Conservation (phyloP, 2,797 vertebrate genomes). For the Eidolon dupreanum region DNA sequence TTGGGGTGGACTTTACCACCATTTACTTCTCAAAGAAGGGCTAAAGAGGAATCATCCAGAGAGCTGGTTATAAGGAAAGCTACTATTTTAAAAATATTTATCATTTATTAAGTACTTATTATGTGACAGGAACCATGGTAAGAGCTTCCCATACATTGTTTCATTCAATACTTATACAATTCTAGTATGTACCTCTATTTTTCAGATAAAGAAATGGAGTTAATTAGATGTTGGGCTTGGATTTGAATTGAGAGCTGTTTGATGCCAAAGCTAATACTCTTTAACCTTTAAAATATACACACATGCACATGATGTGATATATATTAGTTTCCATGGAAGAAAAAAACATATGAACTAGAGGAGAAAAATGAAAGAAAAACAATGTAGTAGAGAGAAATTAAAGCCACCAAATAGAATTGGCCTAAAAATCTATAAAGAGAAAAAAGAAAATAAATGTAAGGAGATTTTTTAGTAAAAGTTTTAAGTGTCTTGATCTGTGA, state of each 20-base stretch:
- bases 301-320: not conserved
- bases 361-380: not conserved
- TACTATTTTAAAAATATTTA: constrained; percentile 69
- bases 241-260: constrained; percentile 38
- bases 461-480: not conserved
- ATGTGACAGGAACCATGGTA: constrained; percentile 60
- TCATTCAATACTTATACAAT: constrained; percentile 53
- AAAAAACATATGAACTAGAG: not conserved
- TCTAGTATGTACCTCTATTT: constrained; percentile 23
- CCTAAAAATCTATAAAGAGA: not conserved
- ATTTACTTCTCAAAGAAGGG: not conserved
- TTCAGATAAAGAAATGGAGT: constrained; percentile 46
- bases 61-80: constrained; percentile 35
- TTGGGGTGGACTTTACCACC: not conserved
- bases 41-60: constrained; percentile 14
- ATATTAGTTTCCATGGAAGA: constrained; percentile 9
- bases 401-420: not conserved
- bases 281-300: not conserved
- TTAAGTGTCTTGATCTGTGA: not conserved
- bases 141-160: constrained; percentile 57
- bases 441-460: constrained; percentile 10
- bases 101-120: constrained; percentile 60
- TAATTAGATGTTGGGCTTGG: constrained; percentile 49
- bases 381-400: not conserved
- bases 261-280: constrained; percentile 44